Evolutionary conservation across 2,113 vertebrate species (phyloP), one percentile per base, ranked within the genome.

Genomic region (Brienomyrus brachyistius): DNA sequence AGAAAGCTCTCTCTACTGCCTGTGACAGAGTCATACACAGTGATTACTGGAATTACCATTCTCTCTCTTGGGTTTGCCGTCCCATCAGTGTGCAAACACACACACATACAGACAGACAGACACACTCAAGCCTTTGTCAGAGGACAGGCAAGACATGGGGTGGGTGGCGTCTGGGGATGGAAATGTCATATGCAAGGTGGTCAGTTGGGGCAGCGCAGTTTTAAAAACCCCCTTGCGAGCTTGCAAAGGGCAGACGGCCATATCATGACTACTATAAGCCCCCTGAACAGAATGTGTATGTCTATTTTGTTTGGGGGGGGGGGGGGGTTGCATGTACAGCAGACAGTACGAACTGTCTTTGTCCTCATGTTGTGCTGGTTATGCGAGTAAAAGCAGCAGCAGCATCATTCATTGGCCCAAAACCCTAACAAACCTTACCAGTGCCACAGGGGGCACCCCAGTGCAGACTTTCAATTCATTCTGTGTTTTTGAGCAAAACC

Each of bases 81-180:
- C 62, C 62, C 45, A n/a, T 92, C 93, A 95, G 93, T 94, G 94
- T 96, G 94, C 93, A 45, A 4, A 48, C 91, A 93, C 94, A 92
- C 94, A 95, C 94, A 94, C 92, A 94, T 87, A 91, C 91, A 91
- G 90, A 89, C 9, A 82, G 35, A 82, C 13, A 84, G 70, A 77
- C 80, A 45, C 80, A 47, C 82, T 45, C 40, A 21, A 48, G 82
- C 82, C 82, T 84, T 47, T 84, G 45, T 84, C 87, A 88, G 62
- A 77, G 59, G 21, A 88, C 56, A 62, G 13, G 15, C 56, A 43
- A 21, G 54, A n/a, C 7, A n/a, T n/a, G 23, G 56, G 56, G 23
- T 8, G 23, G 56, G 23, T 23, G 2, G 23, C 4, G 48, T 43
- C 23, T 54, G 2, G 19, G 62, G 19, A 23, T 19, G 45, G 47